Percentiles rank a stretch among this genome's conserved stretches.
phyloP scores from a whole-genome alignment of 2,113 vertebrate genomes.

The Hippolais icterina region DNA sequence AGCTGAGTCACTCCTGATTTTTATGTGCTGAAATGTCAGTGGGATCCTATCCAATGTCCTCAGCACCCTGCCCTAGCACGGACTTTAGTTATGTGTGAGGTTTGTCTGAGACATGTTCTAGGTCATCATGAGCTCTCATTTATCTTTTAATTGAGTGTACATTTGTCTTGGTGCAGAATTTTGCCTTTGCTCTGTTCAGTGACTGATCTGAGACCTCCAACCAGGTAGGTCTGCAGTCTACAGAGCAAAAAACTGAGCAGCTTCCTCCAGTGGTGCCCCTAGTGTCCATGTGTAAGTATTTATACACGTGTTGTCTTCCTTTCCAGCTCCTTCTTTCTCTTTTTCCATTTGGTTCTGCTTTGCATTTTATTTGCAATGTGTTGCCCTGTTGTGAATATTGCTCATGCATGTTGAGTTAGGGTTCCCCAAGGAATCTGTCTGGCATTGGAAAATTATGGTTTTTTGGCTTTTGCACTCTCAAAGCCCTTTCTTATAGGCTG shows the following conservation, averaged over 20 bases:
- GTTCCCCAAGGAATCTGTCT: slow-evolving; percentile 11
- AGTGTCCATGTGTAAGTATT: neutral
- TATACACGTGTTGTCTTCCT: neutral
- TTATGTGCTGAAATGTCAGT: neutral
- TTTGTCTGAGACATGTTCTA: neutral
- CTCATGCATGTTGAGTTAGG: slow-evolving; percentile 48
- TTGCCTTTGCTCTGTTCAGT: neutral
- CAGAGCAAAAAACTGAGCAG: neutral
- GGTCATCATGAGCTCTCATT: neutral
- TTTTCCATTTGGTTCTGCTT: slow-evolving; percentile 56
- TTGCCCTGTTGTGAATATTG: slow-evolving; percentile 46
- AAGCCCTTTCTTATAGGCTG: neutral
- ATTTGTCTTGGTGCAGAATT: neutral
- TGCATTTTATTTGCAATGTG: slow-evolving; percentile 21
- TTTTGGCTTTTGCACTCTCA: slow-evolving; percentile 11
- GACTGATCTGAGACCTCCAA: neutral
- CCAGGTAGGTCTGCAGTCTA: neutral
- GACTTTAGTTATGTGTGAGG: neutral
- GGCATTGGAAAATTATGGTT: slow-evolving; percentile 4
- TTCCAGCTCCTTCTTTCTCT: neutral
- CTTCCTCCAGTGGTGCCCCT: neutral
- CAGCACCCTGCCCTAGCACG: fast-evolving
- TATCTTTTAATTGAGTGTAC: neutral
- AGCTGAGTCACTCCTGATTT: neutral
- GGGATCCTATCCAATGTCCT: neutral